Base-by-base conservation (phyloP, 2,797 vertebrate species). In the Caiman crocodilus region DNA sequence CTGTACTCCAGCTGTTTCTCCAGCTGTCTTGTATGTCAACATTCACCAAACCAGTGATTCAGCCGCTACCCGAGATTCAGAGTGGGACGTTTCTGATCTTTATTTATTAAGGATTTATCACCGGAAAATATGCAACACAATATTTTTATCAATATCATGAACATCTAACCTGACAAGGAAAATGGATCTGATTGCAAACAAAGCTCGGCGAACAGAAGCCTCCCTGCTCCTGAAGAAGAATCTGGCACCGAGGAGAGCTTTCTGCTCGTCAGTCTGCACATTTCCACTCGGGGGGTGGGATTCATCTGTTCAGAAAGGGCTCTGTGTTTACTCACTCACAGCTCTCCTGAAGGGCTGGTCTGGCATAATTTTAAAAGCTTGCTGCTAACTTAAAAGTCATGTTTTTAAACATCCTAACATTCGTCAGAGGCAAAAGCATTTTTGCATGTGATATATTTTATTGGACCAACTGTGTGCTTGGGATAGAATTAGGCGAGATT, bases 1-100 rank as follows among this genome's bases (percentile, higher is more conserved):
- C 91, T 94, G 86, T 32, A 20, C 86, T 87, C 92, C 94, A 96
- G 96, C 93, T 96, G 95, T 96, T 96, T 90, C 87, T 88, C 84
- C 94, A 89, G 96, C 87, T 95, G 87, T 30, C 87, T 89, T 73
- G 14, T 90, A 90, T 90, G 89, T 89, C 14, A 20, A 79, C 35
- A 61, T 56, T 42, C 79, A 84, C 61, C 50, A 93, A 90, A 86
- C 63, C 88, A 80, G 85, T 85, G 85, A 80, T 82, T 90, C 84
- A 42, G 20, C 77, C 90, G 59, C 90, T 73, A 94, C 83, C 85
- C 67, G 88, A 91, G 85, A 90, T 90, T 92, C 89, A 76, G 35
- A 92, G 93, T 94, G 90, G 67, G 77, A 84, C 77, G 79, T 85
- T 56, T 88, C 9, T 89, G 81, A 50, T 63, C 90, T 93, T 92